These are phyloP conservation scores for Drosophila willistoni DNA, from an alignment of 1,140 invertebrate genomes.

Conservation along the genomic window DNA sequence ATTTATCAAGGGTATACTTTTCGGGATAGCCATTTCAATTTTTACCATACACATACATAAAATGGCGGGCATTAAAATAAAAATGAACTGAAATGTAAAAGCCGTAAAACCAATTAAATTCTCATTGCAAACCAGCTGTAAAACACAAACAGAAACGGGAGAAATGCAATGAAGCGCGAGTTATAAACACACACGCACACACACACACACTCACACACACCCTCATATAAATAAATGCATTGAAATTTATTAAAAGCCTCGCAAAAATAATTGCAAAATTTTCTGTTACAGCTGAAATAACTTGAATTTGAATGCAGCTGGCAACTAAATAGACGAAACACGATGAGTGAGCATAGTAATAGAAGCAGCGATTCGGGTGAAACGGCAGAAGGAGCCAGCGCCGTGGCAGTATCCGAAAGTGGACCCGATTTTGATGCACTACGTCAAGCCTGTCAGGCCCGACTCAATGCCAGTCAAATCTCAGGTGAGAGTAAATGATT, in stretches of 20 bases:
- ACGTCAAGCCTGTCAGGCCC: slow-evolving; percentile 49
- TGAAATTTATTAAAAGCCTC: slow-evolving; percentile 28
- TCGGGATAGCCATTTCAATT: slow-evolving; percentile 3
- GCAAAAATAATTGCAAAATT: slow-evolving; percentile 37
- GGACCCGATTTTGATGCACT: slow-evolving; percentile 65
- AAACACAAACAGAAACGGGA: slow-evolving; percentile 56
- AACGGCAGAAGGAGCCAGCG: slow-evolving; percentile 17
- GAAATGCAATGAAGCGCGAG: slow-evolving; percentile 1
- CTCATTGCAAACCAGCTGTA: slow-evolving; percentile 56
- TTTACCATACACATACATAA: slow-evolving; percentile 2
- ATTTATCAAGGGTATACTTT: slow-evolving; percentile 13
- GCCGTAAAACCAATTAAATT: slow-evolving; percentile 73
- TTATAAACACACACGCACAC: slow-evolving; percentile 13
- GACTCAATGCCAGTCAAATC: slow-evolving; percentile 46
- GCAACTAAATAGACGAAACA: slow-evolving; percentile 9
- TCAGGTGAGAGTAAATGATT: slow-evolving; percentile 28
- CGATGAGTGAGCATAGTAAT: slow-evolving; percentile 53
- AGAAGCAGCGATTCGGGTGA: slow-evolving; percentile 24
- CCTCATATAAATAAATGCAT: slow-evolving; percentile 1
- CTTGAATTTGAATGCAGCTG: slow-evolving; percentile 30
- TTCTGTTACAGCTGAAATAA: slow-evolving; percentile 45
- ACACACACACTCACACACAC: slow-evolving; percentile 44
- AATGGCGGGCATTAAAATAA: slow-evolving; percentile 8
- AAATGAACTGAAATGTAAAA: slow-evolving; percentile 18
- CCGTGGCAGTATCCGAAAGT: slow-evolving; percentile 45